A percentile compares a stretch with the other conserved stretches of the same genome.
Conservation (phyloP, 2,888 invertebrate species). For the Mesoligia furuncula region DNA sequence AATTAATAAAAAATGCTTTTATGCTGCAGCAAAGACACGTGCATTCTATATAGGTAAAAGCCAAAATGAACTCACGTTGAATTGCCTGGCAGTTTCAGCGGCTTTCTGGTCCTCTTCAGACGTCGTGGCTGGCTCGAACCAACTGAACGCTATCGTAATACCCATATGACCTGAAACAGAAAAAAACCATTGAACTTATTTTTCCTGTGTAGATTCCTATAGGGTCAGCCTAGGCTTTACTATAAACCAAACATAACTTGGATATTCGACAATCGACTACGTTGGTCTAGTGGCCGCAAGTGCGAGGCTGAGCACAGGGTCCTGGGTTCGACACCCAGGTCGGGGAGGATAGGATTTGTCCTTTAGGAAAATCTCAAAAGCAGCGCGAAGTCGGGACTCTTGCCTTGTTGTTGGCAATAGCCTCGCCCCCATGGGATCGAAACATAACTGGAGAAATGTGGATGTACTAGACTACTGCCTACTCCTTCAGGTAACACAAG, state of each 20-base stretch:
- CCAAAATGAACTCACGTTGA: conserved; percentile 73
- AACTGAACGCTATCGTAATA: conserved; percentile 84
- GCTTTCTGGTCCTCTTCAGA: conserved; percentile 81
- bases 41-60: background rate
- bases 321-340: background rate
- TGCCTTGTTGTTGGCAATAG: background rate
- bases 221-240: too few species aligned
- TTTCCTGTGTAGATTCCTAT: background rate
- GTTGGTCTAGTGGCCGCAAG: background rate
- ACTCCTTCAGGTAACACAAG: background rate
- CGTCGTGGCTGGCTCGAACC: conserved; percentile 85
- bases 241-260: too few species aligned
- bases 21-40: background rate
- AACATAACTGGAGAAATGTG: background rate
- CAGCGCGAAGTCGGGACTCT: background rate
- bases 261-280: too few species aligned
- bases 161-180: conserved; percentile 76
- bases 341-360: background rate
- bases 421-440: background rate
- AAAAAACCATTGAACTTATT: background rate
- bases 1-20: too few species aligned
- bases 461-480: background rate
- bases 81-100: conserved; percentile 86
- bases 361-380: background rate
- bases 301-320: background rate